Conservation (phyloP, 2,797 vertebrate species). For the Catharus ustulatus region DNA sequence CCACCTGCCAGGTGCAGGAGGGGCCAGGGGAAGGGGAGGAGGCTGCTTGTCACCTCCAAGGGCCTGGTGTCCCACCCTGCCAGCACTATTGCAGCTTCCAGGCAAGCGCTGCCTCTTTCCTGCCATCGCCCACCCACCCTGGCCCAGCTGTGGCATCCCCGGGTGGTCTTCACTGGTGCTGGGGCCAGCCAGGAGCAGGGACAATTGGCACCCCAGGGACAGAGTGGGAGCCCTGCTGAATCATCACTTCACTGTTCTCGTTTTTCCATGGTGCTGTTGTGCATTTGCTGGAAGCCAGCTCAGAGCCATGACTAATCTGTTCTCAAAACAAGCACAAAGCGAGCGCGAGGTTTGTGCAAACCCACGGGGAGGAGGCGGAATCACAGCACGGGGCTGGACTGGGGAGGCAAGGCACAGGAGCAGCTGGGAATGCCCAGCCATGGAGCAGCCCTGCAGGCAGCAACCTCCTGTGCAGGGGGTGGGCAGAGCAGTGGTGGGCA, state of each 20-base stretch:
- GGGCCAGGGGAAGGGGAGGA: background rate
- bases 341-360: constrained; percentile 61
- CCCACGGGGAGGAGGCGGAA: constrained; percentile 50
- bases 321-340: constrained; percentile 77
- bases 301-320: constrained; percentile 80
- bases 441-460: background rate
- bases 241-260: constrained; percentile 67
- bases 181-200: background rate
- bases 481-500: background rate
- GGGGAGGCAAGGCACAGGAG: background rate
- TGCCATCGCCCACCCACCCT: fast-evolving
- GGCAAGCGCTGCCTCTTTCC: background rate
- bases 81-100: background rate
- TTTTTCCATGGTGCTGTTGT: constrained; percentile 70
- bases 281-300: constrained; percentile 69
- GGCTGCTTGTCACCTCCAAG: background rate
- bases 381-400: background rate
- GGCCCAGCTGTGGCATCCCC: fast-evolving
- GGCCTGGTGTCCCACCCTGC: fast-evolving
- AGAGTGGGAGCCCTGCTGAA: constrained; percentile 47
- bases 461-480: background rate
- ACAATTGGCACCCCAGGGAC: constrained; percentile 18
- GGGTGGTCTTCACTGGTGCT: background rate
- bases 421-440: background rate
- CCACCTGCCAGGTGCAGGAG: background rate